Conservation (phyloP, 2,113 vertebrate species). For the Tachuris rubrigastra region DNA sequence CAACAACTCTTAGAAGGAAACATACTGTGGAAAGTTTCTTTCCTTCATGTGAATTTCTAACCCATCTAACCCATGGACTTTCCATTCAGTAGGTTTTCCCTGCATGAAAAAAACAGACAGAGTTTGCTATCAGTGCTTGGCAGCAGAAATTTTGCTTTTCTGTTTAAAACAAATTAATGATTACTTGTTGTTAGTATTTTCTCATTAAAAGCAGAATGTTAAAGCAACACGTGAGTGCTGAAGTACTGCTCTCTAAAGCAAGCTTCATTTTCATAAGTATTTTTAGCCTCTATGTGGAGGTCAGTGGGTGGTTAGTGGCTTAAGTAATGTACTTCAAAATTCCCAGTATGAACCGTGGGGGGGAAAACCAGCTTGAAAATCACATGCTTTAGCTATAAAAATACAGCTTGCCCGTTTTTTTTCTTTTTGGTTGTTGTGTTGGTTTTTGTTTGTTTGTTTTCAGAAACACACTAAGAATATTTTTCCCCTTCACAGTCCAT, state of each 20-base stretch:
- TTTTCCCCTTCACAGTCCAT: background rate
- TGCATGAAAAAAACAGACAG: background rate
- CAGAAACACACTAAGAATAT: background rate
- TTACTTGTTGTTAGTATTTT: background rate
- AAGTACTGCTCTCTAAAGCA: background rate
- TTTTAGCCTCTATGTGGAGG: background rate
- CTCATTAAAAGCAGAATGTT: background rate
- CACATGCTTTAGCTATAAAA: background rate
- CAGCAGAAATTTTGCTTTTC: background rate
- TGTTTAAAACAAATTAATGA: background rate
- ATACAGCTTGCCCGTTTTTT: background rate
- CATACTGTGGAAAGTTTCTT: background rate
- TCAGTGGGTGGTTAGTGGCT: background rate
- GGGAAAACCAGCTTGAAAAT: background rate
- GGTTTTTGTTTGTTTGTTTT: background rate
- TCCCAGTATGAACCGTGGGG: background rate
- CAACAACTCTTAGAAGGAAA: background rate
- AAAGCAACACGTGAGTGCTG: background rate
- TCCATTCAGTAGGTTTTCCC: background rate
- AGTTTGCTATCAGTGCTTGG: background rate
- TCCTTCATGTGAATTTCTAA: background rate
- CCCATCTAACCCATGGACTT: background rate
- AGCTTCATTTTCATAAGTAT: background rate
- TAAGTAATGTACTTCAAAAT: background rate
- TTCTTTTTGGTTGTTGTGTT: background rate